Base-by-base conservation (phyloP, 2,888 invertebrate genomes). In the Tachina lurida region DNA sequence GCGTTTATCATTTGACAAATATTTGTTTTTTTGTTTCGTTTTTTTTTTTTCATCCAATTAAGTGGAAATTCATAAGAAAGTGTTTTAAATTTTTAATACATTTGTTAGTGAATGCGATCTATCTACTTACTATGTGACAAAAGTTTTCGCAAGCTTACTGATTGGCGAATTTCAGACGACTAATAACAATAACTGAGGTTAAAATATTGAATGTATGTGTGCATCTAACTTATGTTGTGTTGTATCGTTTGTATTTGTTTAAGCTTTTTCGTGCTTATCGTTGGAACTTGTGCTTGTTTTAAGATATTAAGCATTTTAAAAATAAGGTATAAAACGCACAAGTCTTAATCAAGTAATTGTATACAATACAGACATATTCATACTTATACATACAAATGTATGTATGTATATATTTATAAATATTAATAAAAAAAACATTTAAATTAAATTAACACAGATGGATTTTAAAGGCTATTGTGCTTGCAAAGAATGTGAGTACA, bases 241-340 rank as follows among this genome's bases (percentile, higher is more conserved):
- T 17, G 58, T 58, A 17, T 71, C 54, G 9, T 74, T 65, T 73
- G 67, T 76, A 49, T 76, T 70, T 82, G 49, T 47, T 76, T 22
- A 63, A 70, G 54, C 70, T 68, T 68, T 68, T 80, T 58, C 62
- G 60, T 75, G n/a, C 10, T 70, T 82, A 70, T 74, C 45, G 39
- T 54, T 67, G 43, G 12, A 74, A 52, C 17, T 74, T 81, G 68
- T 70, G 63, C 56, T 73, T 65, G 56, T 71, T 79, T 71, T 79
- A 47, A 71, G 54, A 70, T 81, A 62, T 68, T 45, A 68, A 68
- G 31, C 60, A 54, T 45, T 74, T 62, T n/a, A 31, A 80, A 67
- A 67, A 67, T 45, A 73, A 79, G 71, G 47, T 67, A 67, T 60
- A 54, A 47, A 65, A 74, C 67, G 67, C 52, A 15, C 52, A 79